Base-by-base conservation (phyloP, 2,797 vertebrate genomes). In the Enteromius mattozi region DNA sequence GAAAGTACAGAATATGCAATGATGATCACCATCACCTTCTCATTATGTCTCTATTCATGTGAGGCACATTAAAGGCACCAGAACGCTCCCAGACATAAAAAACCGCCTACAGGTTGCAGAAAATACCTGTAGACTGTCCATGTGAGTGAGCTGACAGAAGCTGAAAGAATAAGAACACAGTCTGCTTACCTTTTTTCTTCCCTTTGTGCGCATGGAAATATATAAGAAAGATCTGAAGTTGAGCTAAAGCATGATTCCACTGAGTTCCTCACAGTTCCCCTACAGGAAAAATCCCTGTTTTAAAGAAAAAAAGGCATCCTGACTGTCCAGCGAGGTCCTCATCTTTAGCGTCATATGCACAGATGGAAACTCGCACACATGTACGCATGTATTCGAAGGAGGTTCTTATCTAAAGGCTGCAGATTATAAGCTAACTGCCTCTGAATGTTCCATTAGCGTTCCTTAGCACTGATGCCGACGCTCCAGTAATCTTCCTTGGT, bases 171-270 rank as follows among this genome's bases (percentile, higher is more conserved):
- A 30, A 21, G 21, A 54, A 35, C 21, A 71, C 24, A 37, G 27
- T 54, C 21, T 63, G 19, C 89, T 89, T 87, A 90, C 89, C 89
- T 87, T 75, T 76, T 82, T 61, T 85, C 63, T 82, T 80, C n/a
- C 61, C 54, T 24, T 82, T 59, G 49, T 87, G 87, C 88, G 74
- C 85, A 82, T 80, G 82, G 54, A 61, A 87, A 86, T 76, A 80
- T 81, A 78, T 84, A 86, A 59, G 45, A 84, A 77, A 78, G 19
- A 59, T 68, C 54, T 37, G 51, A 75, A 91, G 61, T 91, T 91
- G 86, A 90, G 90, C 85, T 90, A 87, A 90, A 90, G 90, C 94
- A 94, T 94, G 47, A 81, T 93, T 87, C 84, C 84, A 66, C 47
- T 74, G 71, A 69, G 85, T 90, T 87, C 75, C 80, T 89, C 88